phyloP scores from a whole-genome alignment of 92 coral and sea anemone species.

The Heliopora coerulea region DNA sequence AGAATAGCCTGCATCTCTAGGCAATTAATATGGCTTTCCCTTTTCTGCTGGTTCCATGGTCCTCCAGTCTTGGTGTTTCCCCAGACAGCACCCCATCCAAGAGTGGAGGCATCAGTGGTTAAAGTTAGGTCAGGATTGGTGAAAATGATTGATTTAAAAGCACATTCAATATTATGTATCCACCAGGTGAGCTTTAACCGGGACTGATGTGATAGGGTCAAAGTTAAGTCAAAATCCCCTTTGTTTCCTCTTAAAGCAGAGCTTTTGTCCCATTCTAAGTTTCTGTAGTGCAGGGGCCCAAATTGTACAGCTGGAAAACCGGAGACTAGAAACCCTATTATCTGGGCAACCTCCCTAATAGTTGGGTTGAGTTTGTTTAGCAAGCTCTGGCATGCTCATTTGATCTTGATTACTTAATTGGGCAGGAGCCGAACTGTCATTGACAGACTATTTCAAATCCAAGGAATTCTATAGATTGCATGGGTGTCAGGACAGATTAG shows the following conservation, averaged over 20 bases:
- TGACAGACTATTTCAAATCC: constrained; percentile 31
- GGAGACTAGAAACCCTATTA: constrained; percentile 48
- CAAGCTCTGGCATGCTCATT: background rate
- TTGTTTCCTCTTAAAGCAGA: background rate
- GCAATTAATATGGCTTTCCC: constrained; percentile 33
- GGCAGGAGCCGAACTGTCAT: constrained; percentile 22
- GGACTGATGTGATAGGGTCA: constrained; percentile 35
- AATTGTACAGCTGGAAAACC: constrained; percentile 55
- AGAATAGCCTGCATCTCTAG: constrained; percentile 43
- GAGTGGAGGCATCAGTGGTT: constrained; percentile 50
- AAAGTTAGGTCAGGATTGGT: constrained; percentile 39
- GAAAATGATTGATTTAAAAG: constrained; percentile 38
- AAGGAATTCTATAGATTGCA: constrained; percentile 44
- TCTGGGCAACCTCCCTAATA: constrained; percentile 30
- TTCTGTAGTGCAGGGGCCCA: constrained; percentile 43
- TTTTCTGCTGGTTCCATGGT: constrained; percentile 38
- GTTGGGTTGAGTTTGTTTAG: background rate
- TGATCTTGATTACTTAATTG: background rate
- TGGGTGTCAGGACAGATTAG: constrained; percentile 42
- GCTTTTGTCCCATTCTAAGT: constrained; percentile 47
- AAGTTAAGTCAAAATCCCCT: background rate
- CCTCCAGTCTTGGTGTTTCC: constrained; percentile 41
- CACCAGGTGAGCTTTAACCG: constrained; percentile 49
- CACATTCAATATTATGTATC: too few relatives aligned
- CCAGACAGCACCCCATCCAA: constrained; percentile 52